Evolutionary conservation across 2,797 vertebrate species (phyloP), one percentile per base, ranked within the genome.

Genomic region (Bradypodion pumilum): DNA sequence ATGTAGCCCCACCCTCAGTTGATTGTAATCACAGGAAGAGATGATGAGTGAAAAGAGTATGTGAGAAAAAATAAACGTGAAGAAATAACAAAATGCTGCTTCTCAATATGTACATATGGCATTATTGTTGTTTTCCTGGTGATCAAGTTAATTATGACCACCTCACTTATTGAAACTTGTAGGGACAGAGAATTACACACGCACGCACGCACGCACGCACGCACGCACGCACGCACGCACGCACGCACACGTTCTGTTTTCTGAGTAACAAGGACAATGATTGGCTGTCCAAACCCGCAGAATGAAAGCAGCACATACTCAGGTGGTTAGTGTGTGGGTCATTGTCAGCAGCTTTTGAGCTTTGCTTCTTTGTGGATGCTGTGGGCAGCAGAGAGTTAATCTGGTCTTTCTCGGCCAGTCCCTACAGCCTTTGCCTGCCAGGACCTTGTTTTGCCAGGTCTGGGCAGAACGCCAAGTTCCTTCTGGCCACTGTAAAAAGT

Each of bases 391-490:
- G 72, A 83, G 81, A 76, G 86, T 87, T 87, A 87, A 87, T 79
- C 65, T 75, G 65, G 72, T 23, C 32, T 69, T 83, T 76, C 42
- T 87, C 80, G 86, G 86, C 78, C 82, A 72, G 23, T 82, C 52
- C 82, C 44, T 52, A 44, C 29, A 16, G 86, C 65, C 73, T 21
- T 59, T 68, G 69, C 72, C 63, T 65, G 86, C 78, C 40, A 80
- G 76, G 62, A 40, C 78, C 78, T 87, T 87, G 10, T 83, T 9
- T 66, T 83, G 89, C 86, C 85, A 68, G 73, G 35, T 75, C 65
- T 32, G 82, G 88, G 92, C 90, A 62, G 80, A 35, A 80, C 84
- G 69, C 91, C 91, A 40, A 82, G 89, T 79, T 85, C 85, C 56
- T 76, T 78, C 75, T 80, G 86, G 86, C 86, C 35, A 29, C 29